Base-by-base conservation (phyloP, 2,113 vertebrate species). In the Corynorhinus townsendii region DNA sequence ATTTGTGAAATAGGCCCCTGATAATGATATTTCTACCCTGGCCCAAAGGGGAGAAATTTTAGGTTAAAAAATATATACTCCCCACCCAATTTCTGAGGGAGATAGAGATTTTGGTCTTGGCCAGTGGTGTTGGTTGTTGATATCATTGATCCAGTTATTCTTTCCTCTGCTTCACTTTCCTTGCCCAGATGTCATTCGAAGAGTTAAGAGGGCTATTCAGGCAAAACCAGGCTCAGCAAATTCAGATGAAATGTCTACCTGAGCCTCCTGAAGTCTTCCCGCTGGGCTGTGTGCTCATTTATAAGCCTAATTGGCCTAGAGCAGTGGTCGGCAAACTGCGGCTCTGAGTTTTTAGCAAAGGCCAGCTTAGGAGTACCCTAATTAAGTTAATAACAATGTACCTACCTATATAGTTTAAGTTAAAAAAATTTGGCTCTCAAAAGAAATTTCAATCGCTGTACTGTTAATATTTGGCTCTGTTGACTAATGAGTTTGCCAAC, bases 141-240 rank as follows among this genome's bases (percentile, higher is more conserved):
- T 38, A 11, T 80, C 30, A 40, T 0, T 33, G 12, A 43, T 86
- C 45, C 1, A 2, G 52, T 64, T 54, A 66, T 12, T 54, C 86
- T 49, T 0, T 62, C 68, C 89, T 45, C 76, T 17, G 15, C 40
- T 38, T 92, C 28, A 0, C 15, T 81, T 81, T 54, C 35, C 81
- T 83, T 82, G 45, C n/a, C 76, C 87, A 95, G 71, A 35, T 82
- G 96, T 88, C 95, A 24, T 85, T 59, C 8, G 30, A 49, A 56
- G 72, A 62, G 12, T 38, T 30, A 24, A 3, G 56, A 80, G 62
- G 43, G 80, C 59, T 33, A 7, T 52, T 62, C 49, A 52, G 40
- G 79, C 49, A 76, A 66, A 69, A 83, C 35, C 26, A 40, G 68
- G 69, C 82, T 90, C 79, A 43, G 88, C 19, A 80, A 59, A 64